Evolutionary conservation across 2,113 vertebrate species (phyloP), one percentile per base, ranked within the genome.

Genomic region (Eptatretus burgeri): DNA sequence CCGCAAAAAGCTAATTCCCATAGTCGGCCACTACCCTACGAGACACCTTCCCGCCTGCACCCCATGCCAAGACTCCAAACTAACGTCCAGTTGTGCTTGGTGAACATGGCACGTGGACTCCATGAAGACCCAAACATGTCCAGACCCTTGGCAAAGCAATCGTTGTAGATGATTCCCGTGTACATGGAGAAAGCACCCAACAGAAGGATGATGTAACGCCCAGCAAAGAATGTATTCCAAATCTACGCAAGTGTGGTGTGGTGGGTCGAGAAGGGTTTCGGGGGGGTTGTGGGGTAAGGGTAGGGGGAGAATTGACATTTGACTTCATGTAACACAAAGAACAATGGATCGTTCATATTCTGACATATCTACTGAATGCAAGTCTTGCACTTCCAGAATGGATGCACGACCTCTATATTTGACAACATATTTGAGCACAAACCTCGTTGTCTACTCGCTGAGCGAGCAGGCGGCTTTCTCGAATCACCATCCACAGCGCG

Each of bases 181-280:
- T 98, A 98, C 3, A 82, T 74, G 18, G 91, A 98, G 77, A 98
- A 98, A 10, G 82, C n/a, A 2, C 89, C 89, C 91, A 98, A 95
- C 65, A 98, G 70, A 11, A 96, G 80, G 69, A 98, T 85, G 67
- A 98, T 94, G 76, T 98, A 98, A 1, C 91, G 81, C 0, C 91
- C 91, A 1, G 79, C 81, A 64, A 98, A 98, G 70, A 95, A 71
- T 70, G 82, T 94, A 74, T 69, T 85, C 72, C 94, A 94, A 76
- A 98, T 89, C 91, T 98, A 68, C 27, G 7, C 41, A 13, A 63
- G 49, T 64, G 64, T 27, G 68, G 51, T 63, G 13, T 63, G 13
- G 64, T 16, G 9, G n/a, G 65, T 12, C 12, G 62, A n/a, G 11
- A 60, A 60, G 56, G 56, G 27, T 41, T n/a, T n/a, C n/a, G n/a